Evolutionary conservation across 1,140 invertebrate species (phyloP).

Genomic region (Atopsyche davidsoni): DNA sequence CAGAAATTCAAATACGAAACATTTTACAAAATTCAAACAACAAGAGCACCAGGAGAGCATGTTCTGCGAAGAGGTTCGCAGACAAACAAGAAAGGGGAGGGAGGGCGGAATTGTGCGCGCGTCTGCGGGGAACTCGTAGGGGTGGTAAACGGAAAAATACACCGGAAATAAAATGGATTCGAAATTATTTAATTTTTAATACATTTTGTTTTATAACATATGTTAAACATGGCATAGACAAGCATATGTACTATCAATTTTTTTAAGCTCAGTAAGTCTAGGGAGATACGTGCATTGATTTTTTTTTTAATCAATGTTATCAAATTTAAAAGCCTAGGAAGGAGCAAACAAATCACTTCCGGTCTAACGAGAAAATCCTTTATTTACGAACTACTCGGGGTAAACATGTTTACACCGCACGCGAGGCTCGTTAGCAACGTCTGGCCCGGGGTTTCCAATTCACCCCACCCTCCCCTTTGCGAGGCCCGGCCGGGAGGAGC

Average conservation of each 20-base stretch:
- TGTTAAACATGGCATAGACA: too few relatives aligned
- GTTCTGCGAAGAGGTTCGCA: neutral
- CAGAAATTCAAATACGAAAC: slow-evolving; percentile 8
- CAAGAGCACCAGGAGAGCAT: slow-evolving; percentile 19
- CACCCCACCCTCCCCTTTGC: neutral
- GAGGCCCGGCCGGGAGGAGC: neutral
- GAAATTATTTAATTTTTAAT: too few relatives aligned
- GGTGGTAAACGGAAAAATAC: too few relatives aligned
- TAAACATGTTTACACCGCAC: slow-evolving; percentile 27
- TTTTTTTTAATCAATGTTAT: too few relatives aligned
- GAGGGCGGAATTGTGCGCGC: too few relatives aligned
- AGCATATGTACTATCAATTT: too few relatives aligned
- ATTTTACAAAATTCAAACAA: slow-evolving; percentile 24
- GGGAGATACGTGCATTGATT: too few relatives aligned
- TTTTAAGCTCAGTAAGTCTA: too few relatives aligned
- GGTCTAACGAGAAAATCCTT: slow-evolving; percentile 7
- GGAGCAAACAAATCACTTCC: neutral
- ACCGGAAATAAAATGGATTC: too few relatives aligned
- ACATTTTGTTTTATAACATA: too few relatives aligned
- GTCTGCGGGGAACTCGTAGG: too few relatives aligned
- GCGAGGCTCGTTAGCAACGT: slow-evolving; percentile 12
- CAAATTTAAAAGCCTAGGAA: neutral
- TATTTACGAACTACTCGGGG: slow-evolving; percentile 15
- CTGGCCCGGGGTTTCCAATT: slow-evolving; percentile 12
- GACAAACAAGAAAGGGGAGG: too few relatives aligned